Base-by-base conservation (phyloP, 2,797 vertebrate genomes). In the Champsocephalus gunnari region DNA sequence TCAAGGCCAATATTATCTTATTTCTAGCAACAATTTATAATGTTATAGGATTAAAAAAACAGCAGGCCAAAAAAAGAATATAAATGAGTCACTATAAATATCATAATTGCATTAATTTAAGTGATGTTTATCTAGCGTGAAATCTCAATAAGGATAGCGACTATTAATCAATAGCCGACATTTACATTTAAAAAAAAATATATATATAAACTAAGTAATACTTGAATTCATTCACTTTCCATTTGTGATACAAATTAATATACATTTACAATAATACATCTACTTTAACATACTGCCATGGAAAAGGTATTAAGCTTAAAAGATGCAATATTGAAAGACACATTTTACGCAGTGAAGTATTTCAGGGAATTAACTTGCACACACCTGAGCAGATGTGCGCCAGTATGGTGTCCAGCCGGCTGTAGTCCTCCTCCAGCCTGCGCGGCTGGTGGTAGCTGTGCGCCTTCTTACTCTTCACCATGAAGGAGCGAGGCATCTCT, bases 391-490 rank as follows among this genome's bases (percentile, higher is more conserved):
- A 96, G 65, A 97, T 96, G 3, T 96, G 94, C 24, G 94, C 94
- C 66, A 96, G 91, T 3, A 96, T 93, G 0, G 88, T 84, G 79
- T 97, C 96, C 88, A 96, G 89, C 12, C 89, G 89, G 83, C 86
- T 91, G 85, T 93, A 95, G 86, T 97, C 96, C 50, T 97, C 96
- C 85, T 97, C 96, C 4, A 94, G 85, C 13, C 90, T 90, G 10
- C 98, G 94, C 34, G 96, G 97, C 86, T 96, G 96, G 87, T 99
- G 98, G 94, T 99, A 99, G 83, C 97, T 99, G 94, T 99, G 98
- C 24, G 98, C 98, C 87, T 96, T 96, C 92, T 99, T 99, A 85
- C 97, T 99, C 94, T 99, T 99, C 82, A 99, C 98, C 75, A 99
- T 90, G 91, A 99, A 99, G 21, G 98, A 98, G 60, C 98, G 96